Conservation (phyloP, 2,113 vertebrate genomes). For the Cercopithecus mona region DNA sequence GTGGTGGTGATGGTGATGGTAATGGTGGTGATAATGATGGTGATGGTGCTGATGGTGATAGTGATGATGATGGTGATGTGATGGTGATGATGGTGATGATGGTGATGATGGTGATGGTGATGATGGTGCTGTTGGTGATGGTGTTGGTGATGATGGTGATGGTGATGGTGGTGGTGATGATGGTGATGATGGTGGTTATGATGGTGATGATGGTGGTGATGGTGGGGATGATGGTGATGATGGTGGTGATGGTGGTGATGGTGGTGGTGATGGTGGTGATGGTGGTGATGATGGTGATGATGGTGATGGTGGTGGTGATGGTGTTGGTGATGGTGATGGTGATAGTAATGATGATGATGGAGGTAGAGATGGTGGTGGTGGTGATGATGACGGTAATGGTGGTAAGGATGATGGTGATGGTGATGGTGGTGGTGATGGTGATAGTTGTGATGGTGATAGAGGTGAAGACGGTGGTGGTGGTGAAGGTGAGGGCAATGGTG, state of each 20-base stretch:
- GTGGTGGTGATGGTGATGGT: neutral
- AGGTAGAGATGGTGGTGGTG: too few relatives aligned
- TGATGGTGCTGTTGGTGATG: too few relatives aligned
- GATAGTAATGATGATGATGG: too few relatives aligned
- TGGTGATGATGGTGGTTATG: fast-evolving
- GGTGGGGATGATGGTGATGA: fast-evolving
- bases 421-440: fast-evolving
- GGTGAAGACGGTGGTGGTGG: fast-evolving
- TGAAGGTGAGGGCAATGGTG: fast-evolving
- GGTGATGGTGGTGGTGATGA: fast-evolving
- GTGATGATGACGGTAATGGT: too few relatives aligned
- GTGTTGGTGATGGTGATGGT: too few relatives aligned
- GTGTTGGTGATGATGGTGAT: fast-evolving
- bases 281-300: fast-evolving
- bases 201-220: fast-evolving
- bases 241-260: neutral
- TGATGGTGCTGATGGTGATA: fast-evolving
- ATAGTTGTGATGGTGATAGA: fast-evolving
- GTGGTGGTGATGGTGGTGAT: too few relatives aligned
- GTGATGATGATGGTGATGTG: too few relatives aligned
- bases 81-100: too few relatives aligned
- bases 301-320: fast-evolving
- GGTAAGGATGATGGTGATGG: fast-evolving
- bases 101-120: fast-evolving
- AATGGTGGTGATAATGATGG: fast-evolving